A percentile compares a stretch with the other conserved stretches of the same genome.
These are phyloP conservation scores for Glareola pratincola DNA, from an alignment of 2,113 vertebrate species.

Conservation along the genomic window DNA sequence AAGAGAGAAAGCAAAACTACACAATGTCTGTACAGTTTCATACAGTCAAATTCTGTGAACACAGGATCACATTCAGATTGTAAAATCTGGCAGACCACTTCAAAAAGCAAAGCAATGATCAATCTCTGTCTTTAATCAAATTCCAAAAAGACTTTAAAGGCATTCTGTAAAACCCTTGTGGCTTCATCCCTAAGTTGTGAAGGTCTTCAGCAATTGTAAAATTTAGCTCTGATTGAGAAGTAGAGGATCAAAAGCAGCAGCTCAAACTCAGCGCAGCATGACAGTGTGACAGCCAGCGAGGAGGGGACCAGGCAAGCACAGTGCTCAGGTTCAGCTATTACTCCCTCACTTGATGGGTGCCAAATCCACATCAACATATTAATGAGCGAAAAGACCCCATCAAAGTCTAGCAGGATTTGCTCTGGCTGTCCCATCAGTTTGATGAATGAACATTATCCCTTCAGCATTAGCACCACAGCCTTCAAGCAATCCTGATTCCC, in stretches of 20 bases:
- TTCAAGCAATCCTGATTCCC: constrained; percentile 24
- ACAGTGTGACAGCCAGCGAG: not conserved
- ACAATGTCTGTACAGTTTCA: accelerated
- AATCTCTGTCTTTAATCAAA: not conserved
- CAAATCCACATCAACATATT: constrained; percentile 35
- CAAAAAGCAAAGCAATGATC: not conserved
- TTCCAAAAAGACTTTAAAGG: not conserved
- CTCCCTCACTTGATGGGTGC: not conserved
- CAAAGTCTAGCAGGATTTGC: constrained; percentile 20
- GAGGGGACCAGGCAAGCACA: not conserved
- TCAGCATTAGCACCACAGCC: not conserved
- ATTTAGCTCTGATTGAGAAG: not conserved
- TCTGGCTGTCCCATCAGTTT: constrained; percentile 21
- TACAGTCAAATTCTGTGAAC: not conserved
- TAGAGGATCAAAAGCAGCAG: not conserved
- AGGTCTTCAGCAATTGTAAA: not conserved
- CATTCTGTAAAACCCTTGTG: not conserved
- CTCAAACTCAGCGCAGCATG: not conserved
- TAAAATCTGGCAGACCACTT: not conserved
- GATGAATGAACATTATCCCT: constrained; percentile 37
- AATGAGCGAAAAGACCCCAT: not conserved
- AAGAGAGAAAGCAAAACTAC: not conserved
- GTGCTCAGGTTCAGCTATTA: not conserved
- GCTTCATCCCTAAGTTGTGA: not conserved
- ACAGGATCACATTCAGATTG: not conserved